Conservation (phyloP, 1,140 invertebrate species). For the Oncopeltus fasciatus region DNA sequence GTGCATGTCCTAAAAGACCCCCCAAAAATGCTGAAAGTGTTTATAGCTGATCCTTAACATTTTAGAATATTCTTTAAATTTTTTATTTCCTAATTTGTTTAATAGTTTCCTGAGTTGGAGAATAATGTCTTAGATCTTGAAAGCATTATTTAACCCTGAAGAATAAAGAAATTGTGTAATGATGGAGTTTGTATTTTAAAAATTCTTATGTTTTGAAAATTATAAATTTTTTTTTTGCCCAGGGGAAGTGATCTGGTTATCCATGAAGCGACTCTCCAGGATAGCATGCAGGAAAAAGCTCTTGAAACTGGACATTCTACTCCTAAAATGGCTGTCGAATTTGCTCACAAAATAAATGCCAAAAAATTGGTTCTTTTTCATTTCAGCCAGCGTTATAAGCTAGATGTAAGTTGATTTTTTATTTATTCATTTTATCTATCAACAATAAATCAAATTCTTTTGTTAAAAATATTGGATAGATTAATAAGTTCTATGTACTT, state of each 20-base stretch:
- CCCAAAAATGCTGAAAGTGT: too few species aligned
- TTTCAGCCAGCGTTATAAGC: slow-evolving; percentile 34
- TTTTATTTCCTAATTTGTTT: neutral
- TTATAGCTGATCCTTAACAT: too few species aligned
- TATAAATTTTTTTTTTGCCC: slow-evolving; percentile 10
- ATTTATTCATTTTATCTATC: neutral
- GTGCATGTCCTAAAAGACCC: too few species aligned
- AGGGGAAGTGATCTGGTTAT: slow-evolving; percentile 31
- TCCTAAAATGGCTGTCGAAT: slow-evolving; percentile 31
- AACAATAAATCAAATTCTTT: too few species aligned
- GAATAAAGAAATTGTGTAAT: too few species aligned
- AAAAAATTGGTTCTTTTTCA: slow-evolving; percentile 32
- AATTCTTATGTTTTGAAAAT: too few species aligned
- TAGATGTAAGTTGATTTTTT: neutral
- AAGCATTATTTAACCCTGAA: too few species aligned
- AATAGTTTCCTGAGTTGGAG: neutral
- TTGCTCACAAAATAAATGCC: slow-evolving; percentile 29
- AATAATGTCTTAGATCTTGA: too few species aligned
- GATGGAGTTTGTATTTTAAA: too few species aligned
- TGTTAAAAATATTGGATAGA: too few species aligned
- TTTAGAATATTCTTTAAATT: neutral
- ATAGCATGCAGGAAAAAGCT: slow-evolving; percentile 29
- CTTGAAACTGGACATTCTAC: slow-evolving; percentile 35
- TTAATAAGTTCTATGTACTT: too few species aligned
- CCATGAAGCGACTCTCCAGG: slow-evolving; percentile 34